Percentiles rank a stretch among this genome's conserved stretches.
phyloP scores from a whole-genome alignment of 2,888 invertebrate genomes.

The Euphydryas editha region DNA sequence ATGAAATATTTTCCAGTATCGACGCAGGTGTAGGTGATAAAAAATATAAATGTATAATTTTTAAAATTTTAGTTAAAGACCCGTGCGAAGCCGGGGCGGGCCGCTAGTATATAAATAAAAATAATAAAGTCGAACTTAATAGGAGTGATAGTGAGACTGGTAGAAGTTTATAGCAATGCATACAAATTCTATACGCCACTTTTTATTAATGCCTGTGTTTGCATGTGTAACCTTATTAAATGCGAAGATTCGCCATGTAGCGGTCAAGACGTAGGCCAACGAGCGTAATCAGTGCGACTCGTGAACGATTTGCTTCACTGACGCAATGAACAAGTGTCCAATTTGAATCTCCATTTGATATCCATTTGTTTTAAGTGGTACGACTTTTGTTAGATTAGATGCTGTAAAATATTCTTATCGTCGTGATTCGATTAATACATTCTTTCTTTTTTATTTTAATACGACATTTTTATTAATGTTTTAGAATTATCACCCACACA shows the following conservation, averaged over 20 bases:
- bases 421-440: slow-evolving; percentile 42
- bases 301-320: slow-evolving; percentile 69
- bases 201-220: slow-evolving; percentile 32
- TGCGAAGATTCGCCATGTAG: slow-evolving; percentile 69
- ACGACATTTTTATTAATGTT: not conserved
- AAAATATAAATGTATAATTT: too few relatives aligned
- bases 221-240: slow-evolving; percentile 61
- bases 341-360: slow-evolving; percentile 76
- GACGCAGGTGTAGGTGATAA: too few relatives aligned
- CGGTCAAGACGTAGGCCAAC: slow-evolving; percentile 66
- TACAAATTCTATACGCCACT: not conserved
- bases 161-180: not conserved
- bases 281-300: slow-evolving; percentile 71
- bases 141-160: too few relatives aligned
- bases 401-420: slow-evolving; percentile 42
- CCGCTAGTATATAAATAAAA: too few relatives aligned
- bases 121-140: too few relatives aligned
- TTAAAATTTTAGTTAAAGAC: too few relatives aligned
- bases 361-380: slow-evolving; percentile 74
- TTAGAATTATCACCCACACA: not conserved
- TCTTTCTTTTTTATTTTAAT: not conserved
- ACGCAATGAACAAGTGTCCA: slow-evolving; percentile 78
- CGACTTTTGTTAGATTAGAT: slow-evolving; percentile 74
- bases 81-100: too few relatives aligned
- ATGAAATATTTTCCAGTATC: too few relatives aligned